Base-by-base conservation (phyloP, 2,113 vertebrate genomes). In the Ictidomys tridecemlineatus region DNA sequence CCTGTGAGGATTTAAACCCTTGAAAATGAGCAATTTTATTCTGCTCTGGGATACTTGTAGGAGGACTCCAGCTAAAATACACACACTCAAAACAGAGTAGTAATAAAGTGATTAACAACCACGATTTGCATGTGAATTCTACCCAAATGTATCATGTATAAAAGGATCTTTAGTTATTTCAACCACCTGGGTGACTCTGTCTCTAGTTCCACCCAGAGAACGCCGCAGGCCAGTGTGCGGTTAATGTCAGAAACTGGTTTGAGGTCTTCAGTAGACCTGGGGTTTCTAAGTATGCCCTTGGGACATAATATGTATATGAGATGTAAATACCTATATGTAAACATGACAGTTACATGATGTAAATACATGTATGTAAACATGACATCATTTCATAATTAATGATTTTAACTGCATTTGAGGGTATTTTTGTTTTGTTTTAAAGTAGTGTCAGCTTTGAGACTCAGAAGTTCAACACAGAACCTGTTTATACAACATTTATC, bases 1-100 rank as follows among this genome's bases (percentile, higher is more conserved):
- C 72, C 93, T 91, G 45, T 39, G 97, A 96, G 85, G 82, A 92
- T 92, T 90, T 92, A 97, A 98, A 87, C 45, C 93, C 11, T 20
- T 90, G 53, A 89, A 84, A 95, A 76, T 3, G 12, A 98, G 30
- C 8, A 93, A 53, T 96, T 96, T 91, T 93, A 97, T 85, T 78
- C 20, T 91, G 39, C 24, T 16, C 0, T 93, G 28, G 56, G 83
- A 16, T 94, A 74, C 14, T 87, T 93, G 1, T 74, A 85, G 85
- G 83, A 8, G 85, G 53, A 91, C 69, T 95, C 26, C 20, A 79
- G 34, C n/a, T 20, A 96, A 95, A 97, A 90, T n/a, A 56, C 5
- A 58, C 26, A 85, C 56, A 90, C 12, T 69, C 85, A 90, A 53
- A 97, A 83, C n/a, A 67, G 13, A 70, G 92, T 77, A 69, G 79